Conservation (phyloP, 23 tunicate species). For the Halocynthia aurantium region DNA sequence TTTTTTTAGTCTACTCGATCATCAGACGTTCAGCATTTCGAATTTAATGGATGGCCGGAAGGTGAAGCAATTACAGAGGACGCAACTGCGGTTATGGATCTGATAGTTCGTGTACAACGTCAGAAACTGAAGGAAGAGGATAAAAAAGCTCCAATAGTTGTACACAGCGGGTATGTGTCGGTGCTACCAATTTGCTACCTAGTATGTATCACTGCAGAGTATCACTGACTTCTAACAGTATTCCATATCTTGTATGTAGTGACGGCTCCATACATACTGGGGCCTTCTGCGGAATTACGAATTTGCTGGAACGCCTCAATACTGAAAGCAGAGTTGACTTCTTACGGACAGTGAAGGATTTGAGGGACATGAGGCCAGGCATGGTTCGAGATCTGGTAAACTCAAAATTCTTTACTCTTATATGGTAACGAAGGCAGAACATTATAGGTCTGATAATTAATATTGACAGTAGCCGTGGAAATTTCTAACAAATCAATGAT, state of each 20-base stretch:
- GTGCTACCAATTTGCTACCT: too few relatives aligned
- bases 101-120: slow-evolving; percentile 3
- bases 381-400: slow-evolving; percentile 13
- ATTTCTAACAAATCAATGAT: too few relatives aligned
- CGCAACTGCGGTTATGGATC: not conserved
- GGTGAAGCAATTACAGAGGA: not conserved
- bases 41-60: slow-evolving; percentile 18
- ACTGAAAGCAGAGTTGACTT: slow-evolving; percentile 18
- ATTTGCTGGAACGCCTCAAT: slow-evolving; percentile 4
- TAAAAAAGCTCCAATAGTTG: slow-evolving; percentile 8
- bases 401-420: too few relatives aligned
- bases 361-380: slow-evolving; percentile 16
- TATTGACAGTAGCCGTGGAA: too few relatives aligned
- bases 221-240: too few relatives aligned
- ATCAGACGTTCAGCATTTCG: slow-evolving; percentile 5
- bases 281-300: slow-evolving; percentile 4
- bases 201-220: too few relatives aligned
- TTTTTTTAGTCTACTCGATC: slow-evolving; percentile 8
- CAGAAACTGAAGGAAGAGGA: not conserved
- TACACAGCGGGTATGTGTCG: slow-evolving; percentile 8
- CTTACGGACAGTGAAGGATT: slow-evolving; percentile 17
- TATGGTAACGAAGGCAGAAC: too few relatives aligned
- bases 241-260: not conserved
- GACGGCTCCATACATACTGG: slow-evolving; percentile 13
- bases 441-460: too few relatives aligned